These are phyloP conservation scores for Baryphthengus martii DNA, from an alignment of 2,113 vertebrate genomes.

Conservation along the genomic window DNA sequence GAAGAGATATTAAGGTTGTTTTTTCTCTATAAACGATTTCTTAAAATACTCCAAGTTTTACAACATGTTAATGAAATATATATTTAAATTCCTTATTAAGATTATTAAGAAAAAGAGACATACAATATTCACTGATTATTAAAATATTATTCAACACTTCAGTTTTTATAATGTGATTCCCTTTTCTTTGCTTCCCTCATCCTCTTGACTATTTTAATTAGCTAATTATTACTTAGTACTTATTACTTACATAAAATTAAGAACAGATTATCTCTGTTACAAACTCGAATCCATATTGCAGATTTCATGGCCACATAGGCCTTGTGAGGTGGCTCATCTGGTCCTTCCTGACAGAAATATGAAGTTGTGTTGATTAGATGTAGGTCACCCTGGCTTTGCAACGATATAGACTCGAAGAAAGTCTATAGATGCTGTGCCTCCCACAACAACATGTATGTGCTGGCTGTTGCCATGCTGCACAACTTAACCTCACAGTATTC, in stretches of 20 bases:
- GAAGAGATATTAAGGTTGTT: not conserved
- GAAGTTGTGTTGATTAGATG: not conserved
- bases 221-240: not conserved
- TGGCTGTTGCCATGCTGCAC: accelerated
- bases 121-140: not conserved
- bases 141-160: not conserved
- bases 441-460: accelerated
- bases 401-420: not conserved
- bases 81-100: not conserved
- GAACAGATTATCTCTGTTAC: not conserved
- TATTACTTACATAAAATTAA: not conserved
- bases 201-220: not conserved
- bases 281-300: not conserved
- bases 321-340: not conserved
- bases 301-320: not conserved
- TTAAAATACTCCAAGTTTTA: not conserved
- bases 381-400: not conserved
- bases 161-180: not conserved
- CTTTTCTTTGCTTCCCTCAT: not conserved
- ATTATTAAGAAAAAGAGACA: not conserved
- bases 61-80: not conserved
- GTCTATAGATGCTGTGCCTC: not conserved
- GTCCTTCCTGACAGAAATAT: accelerated
- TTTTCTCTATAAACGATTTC: not conserved
- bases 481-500: not conserved